Conservation (phyloP, 2,888 invertebrate species). For the Cantharis lateralis region DNA sequence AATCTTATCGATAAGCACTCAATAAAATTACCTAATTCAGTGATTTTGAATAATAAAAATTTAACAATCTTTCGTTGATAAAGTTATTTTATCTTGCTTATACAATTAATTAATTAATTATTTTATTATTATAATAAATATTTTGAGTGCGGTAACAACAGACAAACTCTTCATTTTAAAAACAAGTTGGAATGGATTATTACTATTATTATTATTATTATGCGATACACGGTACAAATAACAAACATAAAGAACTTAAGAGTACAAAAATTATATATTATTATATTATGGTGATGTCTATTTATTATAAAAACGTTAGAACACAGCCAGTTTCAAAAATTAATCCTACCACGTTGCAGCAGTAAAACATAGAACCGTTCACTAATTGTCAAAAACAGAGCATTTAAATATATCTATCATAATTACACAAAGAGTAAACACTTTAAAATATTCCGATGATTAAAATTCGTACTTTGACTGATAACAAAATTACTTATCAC, state of each 20-base stretch:
- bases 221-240: conserved; percentile 37
- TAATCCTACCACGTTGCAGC: conserved; percentile 32
- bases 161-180: conserved; percentile 38
- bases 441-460: conserved; percentile 1
- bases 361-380: conserved; percentile 20
- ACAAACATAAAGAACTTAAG: conserved; percentile 24
- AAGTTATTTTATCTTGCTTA: neutral
- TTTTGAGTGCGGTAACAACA: conserved; percentile 22
- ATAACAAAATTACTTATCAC: conserved; percentile 2
- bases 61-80: neutral
- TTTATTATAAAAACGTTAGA: conserved; percentile 23
- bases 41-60: neutral
- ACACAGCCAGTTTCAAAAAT: conserved; percentile 33
- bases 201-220: conserved; percentile 1
- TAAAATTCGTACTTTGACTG: conserved; percentile 5
- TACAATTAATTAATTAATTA: neutral
- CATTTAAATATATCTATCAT: conserved; percentile 15
- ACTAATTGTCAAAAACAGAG: conserved; percentile 16
- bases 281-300: conserved; percentile 14
- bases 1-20: neutral
- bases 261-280: conserved; percentile 37
- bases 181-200: conserved; percentile 49
- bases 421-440: conserved; percentile 1
- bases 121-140: conserved; percentile 8
- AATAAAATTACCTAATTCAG: neutral